A percentile compares a stretch with the other conserved stretches of the same genome.
Conservation (phyloP, 2,113 vertebrate species). For the Ammodytes dubius region DNA sequence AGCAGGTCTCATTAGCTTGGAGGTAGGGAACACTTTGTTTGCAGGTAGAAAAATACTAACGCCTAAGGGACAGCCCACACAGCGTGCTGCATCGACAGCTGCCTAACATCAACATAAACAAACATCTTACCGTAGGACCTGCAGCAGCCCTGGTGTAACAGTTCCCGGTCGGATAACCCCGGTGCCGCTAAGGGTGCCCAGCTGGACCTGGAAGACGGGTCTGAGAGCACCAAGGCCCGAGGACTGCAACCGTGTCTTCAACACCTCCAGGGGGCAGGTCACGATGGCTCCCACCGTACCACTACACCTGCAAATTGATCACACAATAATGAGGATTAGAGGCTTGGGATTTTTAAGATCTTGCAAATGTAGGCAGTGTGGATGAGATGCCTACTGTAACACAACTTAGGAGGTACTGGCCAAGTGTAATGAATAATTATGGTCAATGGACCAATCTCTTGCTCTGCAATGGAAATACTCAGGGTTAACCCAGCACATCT, state of each 20-base stretch:
- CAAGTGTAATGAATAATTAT: constrained; percentile 29
- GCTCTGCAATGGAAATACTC: constrained; percentile 9
- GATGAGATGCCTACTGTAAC: constrained; percentile 5
- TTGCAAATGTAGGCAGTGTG: not conserved
- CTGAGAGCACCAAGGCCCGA: constrained; percentile 90
- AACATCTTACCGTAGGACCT: constrained; percentile 92
- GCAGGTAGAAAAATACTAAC: constrained; percentile 18
- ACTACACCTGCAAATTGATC: constrained; percentile 88
- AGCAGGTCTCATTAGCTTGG: not conserved
- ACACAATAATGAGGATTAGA: constrained; percentile 7
- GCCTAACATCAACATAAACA: constrained; percentile 9
- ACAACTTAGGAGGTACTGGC: not conserved
- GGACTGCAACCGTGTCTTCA: constrained; percentile 95
- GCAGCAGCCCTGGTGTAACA: constrained; percentile 90
- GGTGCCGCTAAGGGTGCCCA: constrained; percentile 91
- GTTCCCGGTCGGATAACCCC: constrained; percentile 92
- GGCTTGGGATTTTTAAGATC: not conserved
- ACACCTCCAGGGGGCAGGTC: constrained; percentile 95
- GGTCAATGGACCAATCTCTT: constrained; percentile 20
- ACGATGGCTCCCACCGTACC: constrained; percentile 96
- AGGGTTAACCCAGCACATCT: constrained; percentile 10
- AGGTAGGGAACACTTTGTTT: constrained; percentile 20
- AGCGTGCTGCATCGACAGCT: not conserved
- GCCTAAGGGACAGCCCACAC: not conserved
- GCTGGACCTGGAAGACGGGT: constrained; percentile 93